phyloP scores from a whole-genome alignment of 2,888 invertebrate species.

The Drosophila recens region DNA sequence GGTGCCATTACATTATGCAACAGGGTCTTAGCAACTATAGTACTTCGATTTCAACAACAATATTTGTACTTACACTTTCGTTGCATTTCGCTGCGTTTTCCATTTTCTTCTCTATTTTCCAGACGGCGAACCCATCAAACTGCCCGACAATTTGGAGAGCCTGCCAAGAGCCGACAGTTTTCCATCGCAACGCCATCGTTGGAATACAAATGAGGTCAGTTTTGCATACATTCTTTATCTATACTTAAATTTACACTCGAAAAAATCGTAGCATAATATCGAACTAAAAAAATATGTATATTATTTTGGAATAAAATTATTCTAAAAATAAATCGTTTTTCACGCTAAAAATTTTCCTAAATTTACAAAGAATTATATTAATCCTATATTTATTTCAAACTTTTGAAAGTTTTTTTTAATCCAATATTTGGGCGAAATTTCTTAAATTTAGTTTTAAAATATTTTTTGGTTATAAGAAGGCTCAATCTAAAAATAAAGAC shows the following conservation, averaged over 20 bases:
- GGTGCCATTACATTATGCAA: conserved; percentile 58
- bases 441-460: no score
- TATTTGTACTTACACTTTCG: conserved; percentile 70
- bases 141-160: conserved; percentile 97
- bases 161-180: conserved; percentile 97
- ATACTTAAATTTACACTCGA: background rate
- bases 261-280: no score
- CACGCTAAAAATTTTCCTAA: no score
- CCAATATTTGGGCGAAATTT: no score
- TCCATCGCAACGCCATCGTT: conserved; percentile 96
- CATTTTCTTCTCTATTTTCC: conserved; percentile 62
- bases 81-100: conserved; percentile 41
- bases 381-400: no score
- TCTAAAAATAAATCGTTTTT: no score
- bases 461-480: no score
- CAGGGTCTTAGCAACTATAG: conserved; percentile 32
- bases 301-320: no score
- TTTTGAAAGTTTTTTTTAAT: no score
- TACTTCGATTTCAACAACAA: background rate
- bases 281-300: no score
- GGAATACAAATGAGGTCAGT: conserved; percentile 99
- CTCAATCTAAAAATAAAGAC: no score
- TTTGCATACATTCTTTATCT: conserved; percentile 35
- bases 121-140: conserved; percentile 97
- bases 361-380: no score